Percentiles rank a stretch among this genome's conserved stretches.
Evolutionary conservation across 2,888 invertebrate species (phyloP).

Genomic region (Anticlea derivata): DNA sequence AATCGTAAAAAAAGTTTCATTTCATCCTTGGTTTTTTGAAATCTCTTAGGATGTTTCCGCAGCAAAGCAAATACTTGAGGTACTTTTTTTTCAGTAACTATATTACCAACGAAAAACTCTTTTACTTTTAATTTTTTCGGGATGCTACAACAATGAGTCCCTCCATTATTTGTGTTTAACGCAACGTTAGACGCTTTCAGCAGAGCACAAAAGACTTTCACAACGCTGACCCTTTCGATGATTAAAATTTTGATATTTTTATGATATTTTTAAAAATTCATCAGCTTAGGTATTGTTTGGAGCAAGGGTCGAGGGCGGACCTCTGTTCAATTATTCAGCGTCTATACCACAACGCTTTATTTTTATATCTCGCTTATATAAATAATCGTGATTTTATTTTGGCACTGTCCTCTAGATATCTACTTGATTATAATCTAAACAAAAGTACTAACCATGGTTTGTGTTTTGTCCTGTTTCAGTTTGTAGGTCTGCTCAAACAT

Average conservation of each 20-base stretch:
- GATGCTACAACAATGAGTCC: constrained; percentile 26
- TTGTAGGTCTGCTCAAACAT: constrained; percentile 9
- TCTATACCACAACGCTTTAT: constrained; percentile 64
- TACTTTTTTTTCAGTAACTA: constrained; percentile 1
- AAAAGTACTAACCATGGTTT: neutral
- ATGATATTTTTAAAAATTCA: constrained; percentile 46
- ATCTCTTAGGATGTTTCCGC: neutral
- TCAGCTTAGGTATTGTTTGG: constrained; percentile 63
- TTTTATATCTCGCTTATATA: constrained; percentile 54
- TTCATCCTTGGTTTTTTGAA: neutral
- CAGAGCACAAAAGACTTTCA: constrained; percentile 47
- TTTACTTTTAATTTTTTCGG: constrained; percentile 20
- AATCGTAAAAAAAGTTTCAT: constrained; percentile 7
- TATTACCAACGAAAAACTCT: constrained; percentile 23
- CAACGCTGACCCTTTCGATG: constrained; percentile 52
- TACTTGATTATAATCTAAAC: neutral
- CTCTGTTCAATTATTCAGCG: constrained; percentile 63
- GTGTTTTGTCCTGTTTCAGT: neutral
- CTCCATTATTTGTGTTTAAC: constrained; percentile 36
- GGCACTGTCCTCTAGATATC: neutral
- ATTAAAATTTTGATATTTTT: constrained; percentile 59
- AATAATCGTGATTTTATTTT: constrained; percentile 11
- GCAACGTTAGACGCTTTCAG: constrained; percentile 37
- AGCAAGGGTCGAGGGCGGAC: constrained; percentile 50
- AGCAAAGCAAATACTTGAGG: neutral